Base-by-base conservation (phyloP, 2,113 vertebrate genomes). In the Columba janthina region DNA sequence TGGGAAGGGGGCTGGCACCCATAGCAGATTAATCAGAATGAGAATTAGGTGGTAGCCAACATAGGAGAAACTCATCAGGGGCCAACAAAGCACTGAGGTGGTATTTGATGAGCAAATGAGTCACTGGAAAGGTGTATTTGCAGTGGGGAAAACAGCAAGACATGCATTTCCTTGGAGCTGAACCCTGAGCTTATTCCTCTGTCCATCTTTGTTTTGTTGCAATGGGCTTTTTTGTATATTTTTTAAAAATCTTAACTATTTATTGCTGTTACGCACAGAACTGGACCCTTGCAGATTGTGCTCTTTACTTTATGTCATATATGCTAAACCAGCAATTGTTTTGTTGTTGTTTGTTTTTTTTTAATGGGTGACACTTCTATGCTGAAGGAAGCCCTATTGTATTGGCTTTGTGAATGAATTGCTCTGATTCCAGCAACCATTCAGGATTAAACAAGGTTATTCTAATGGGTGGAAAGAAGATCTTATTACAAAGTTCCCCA, bases 331-430 rank as follows among this genome's bases (percentile, higher is more conserved):
- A 76, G 14, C 7, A 36, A 12, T 10, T 61, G 58, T 3, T 64
- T n/a, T 42, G 42, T 44, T 44, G 15, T 44, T 44, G 17, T 7
- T 44, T 17, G 17, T 17, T 44, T 7, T 44, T 67, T 61, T 90
- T 15, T 0, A 0, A 50, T 19, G 28, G 15, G 13, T 40, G 22
- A n/a, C 22, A 80, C 25, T 51, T 88, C 7, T 2, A 62, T 10
- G 5, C 25, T 46, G 40, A 78, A 79, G 28, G 46, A 90, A 85
- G 84, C 12, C 9, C 28, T 21, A 16, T 9, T 32, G 10, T 21
- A 16, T 5, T 34, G 4, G 8, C 11, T 73, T 58, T 56, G 6
- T 31, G 26, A 12, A 28, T 15, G 2, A 24, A 31, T 38, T 79
- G 62, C 28, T 17, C 28, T 38, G 15, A 79, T 54, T 73, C 16